Evolutionary conservation across 2,797 vertebrate species (phyloP).

Genomic region (Graptemys geographica): DNA sequence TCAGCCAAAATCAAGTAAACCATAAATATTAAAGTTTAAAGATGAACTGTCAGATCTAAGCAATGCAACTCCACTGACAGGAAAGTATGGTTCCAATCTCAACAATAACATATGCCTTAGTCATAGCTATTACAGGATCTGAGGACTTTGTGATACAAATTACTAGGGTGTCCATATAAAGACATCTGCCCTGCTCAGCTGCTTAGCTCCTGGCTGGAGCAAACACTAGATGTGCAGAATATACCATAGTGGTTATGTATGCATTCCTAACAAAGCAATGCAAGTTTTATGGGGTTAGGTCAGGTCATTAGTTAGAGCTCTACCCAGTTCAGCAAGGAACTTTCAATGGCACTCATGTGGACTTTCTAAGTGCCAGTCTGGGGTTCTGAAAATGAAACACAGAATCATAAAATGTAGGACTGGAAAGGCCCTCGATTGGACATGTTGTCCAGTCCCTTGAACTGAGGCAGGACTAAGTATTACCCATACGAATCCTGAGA

Average conservation of each 20-base stretch:
- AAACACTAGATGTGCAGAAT: background rate
- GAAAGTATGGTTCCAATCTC: background rate
- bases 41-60: constrained; percentile 56
- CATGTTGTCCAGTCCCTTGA: background rate
- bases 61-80: constrained; percentile 58
- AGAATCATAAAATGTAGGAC: background rate
- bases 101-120: accelerated
- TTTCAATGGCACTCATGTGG: background rate
- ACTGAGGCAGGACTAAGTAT: background rate
- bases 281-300: background rate
- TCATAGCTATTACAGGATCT: background rate
- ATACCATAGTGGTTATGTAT: accelerated
- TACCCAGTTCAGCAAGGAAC: background rate
- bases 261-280: background rate
- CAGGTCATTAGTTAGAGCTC: background rate
- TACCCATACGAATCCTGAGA: background rate
- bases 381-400: background rate
- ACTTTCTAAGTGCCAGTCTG: background rate
- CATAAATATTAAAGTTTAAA: constrained; percentile 63
- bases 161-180: background rate
- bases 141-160: background rate
- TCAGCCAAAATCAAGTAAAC: constrained; percentile 45
- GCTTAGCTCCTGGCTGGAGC: background rate
- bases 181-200: background rate
- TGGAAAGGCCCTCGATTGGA: background rate